phyloP scores from a whole-genome alignment of 1,140 invertebrate species.

The Eupeodes corollae region DNA sequence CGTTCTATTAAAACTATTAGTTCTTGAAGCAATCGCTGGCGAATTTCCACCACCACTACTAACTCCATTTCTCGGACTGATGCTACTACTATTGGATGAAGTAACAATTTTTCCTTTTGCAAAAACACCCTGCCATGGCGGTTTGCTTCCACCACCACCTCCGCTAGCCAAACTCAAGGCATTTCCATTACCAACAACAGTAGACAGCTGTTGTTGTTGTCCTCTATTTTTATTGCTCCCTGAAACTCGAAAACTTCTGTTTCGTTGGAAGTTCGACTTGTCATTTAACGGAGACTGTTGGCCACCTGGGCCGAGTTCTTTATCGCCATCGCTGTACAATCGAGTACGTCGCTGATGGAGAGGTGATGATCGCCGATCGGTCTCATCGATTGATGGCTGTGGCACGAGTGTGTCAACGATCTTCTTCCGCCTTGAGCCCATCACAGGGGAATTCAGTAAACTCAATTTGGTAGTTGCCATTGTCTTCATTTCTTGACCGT shows the following conservation, averaged over 20 bases:
- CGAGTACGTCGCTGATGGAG: slow-evolving; percentile 5
- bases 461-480: background rate
- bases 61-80: background rate
- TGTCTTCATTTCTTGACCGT: background rate
- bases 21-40: background rate
- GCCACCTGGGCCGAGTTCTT: background rate
- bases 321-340: slow-evolving; percentile 11
- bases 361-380: background rate
- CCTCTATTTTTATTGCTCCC: background rate
- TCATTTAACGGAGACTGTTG: slow-evolving; percentile 7
- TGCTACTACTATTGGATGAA: background rate
- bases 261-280: slow-evolving; percentile 6
- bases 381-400: background rate
- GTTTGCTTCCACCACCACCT: background rate
- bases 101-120: background rate
- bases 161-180: background rate
- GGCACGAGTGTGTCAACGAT: background rate
- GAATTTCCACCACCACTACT: background rate
- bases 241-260: slow-evolving; percentile 1
- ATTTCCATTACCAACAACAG: no score
- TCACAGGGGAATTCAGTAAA: background rate
- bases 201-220: slow-evolving; percentile 12
- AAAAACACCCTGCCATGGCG: slow-evolving; percentile 1
- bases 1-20: background rate
- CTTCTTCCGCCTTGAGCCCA: slow-evolving; percentile 1